Evolutionary conservation across 1,140 invertebrate genomes (phyloP).

Genomic region (Temnothorax curvispinosus): DNA sequence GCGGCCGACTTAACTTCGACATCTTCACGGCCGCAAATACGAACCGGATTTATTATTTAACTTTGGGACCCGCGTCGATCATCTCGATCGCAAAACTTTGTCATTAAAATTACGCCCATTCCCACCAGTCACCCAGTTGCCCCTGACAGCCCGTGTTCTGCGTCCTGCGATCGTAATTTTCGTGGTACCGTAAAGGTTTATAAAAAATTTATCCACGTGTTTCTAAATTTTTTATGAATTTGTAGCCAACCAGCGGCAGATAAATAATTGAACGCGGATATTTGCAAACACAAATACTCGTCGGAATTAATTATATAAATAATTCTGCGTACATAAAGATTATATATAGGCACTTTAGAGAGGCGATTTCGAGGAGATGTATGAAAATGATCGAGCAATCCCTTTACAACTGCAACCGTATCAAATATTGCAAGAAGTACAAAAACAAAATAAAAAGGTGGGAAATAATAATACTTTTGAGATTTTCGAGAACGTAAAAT

Average conservation of each 20-base stretch:
- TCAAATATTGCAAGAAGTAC: not conserved
- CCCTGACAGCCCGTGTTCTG: not conserved
- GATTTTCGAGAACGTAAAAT: not conserved
- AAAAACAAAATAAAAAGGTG: not conserved
- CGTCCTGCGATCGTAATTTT: not conserved
- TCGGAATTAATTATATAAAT: not conserved
- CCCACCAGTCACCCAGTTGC: not conserved
- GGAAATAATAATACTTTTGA: not conserved
- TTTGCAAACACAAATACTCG: not conserved
- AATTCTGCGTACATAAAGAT: not conserved
- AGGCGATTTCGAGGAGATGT: not conserved
- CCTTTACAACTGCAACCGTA: not conserved
- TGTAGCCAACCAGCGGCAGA: not conserved
- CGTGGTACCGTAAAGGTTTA: not conserved
- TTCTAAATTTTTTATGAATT: conserved; percentile 1
- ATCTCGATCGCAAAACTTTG: not conserved
- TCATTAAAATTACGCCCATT: not conserved
- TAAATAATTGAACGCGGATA: not conserved
- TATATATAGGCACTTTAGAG: not conserved
- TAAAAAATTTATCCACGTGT: not conserved
- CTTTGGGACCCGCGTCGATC: conserved; percentile 14
- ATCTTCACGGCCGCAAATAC: not conserved
- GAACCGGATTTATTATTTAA: conserved; percentile 18
- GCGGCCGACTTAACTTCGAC: conserved; percentile 1
- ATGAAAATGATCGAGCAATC: not conserved